These are phyloP conservation scores for Tromatobia lineatoria DNA, from an alignment of 2,888 invertebrate species.

Conservation along the genomic window DNA sequence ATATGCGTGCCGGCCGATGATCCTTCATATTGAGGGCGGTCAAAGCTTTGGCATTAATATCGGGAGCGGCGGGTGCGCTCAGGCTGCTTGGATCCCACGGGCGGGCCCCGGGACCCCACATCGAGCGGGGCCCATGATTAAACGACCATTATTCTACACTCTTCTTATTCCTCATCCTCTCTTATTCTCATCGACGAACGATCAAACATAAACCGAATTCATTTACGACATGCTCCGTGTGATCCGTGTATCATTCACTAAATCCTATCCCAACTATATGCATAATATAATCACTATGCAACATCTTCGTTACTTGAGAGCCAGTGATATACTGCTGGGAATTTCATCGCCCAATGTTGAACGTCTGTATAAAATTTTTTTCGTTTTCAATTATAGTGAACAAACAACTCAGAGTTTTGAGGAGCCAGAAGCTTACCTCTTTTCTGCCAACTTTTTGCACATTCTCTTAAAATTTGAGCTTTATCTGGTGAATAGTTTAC, in stretches of 20 bases:
- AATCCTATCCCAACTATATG: background rate
- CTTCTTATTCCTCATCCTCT: slow-evolving; percentile 34
- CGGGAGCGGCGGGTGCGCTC: slow-evolving; percentile 54
- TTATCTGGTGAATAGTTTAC: too few species aligned
- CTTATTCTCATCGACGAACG: slow-evolving; percentile 56
- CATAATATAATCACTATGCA: slow-evolving; percentile 10
- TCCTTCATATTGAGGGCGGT: slow-evolving; percentile 44
- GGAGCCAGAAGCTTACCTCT: too few species aligned
- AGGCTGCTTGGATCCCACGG: slow-evolving; percentile 67
- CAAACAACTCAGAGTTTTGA: too few species aligned
- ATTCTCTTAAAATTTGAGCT: too few species aligned
- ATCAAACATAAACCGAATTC: slow-evolving; percentile 53
- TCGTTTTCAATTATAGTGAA: too few species aligned
- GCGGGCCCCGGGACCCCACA: slow-evolving; percentile 75
- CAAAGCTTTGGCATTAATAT: slow-evolving; percentile 62
- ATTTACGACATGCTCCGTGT: slow-evolving; percentile 24
- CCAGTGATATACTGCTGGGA: background rate
- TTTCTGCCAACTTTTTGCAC: too few species aligned
- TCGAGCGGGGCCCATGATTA: slow-evolving; percentile 75
- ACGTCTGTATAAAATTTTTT: too few species aligned
- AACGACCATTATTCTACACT: slow-evolving; percentile 71
- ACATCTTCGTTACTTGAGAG: background rate
- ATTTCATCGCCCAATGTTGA: too few species aligned
- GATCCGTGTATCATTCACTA: slow-evolving; percentile 1
- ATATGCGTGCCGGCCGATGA: slow-evolving; percentile 52